Conservation (phyloP, 2,888 invertebrate genomes). For the Lymantria dispar region DNA sequence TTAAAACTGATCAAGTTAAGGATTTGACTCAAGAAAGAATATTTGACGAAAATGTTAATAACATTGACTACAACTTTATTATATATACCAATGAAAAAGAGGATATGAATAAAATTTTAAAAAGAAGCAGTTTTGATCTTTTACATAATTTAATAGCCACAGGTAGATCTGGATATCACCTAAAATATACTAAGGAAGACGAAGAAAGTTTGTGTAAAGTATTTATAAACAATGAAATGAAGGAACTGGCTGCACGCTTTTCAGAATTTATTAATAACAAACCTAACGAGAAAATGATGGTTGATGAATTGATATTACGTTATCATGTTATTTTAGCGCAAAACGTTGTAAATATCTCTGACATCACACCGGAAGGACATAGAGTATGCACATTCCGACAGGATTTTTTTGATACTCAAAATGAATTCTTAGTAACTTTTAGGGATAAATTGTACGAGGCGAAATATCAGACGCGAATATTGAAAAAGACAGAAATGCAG, state of each 20-base stretch:
- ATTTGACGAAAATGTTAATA: neutral
- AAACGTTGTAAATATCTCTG: neutral
- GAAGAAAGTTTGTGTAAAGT: neutral
- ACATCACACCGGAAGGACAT: neutral
- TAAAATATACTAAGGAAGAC: neutral
- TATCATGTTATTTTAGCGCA: slow-evolving; percentile 3
- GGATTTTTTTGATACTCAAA: neutral
- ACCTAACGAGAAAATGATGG: neutral
- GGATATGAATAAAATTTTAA: neutral
- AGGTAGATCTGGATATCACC: neutral
- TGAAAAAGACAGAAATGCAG: neutral
- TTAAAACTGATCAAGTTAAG: neutral
- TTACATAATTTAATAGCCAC: neutral
- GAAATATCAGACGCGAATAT: neutral
- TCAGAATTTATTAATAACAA: neutral
- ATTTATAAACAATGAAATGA: neutral
- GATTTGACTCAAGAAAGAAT: neutral
- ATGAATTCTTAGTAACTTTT: neutral
- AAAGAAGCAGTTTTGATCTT: neutral
- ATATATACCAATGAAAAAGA: slow-evolving; percentile 1
- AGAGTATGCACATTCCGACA: neutral
- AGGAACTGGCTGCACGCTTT: neutral
- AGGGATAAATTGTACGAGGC: neutral
- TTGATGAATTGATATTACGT: neutral
- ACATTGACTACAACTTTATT: neutral